Evolutionary conservation across 1,140 invertebrate genomes (phyloP).

Genomic region (Arion vulgaris): DNA sequence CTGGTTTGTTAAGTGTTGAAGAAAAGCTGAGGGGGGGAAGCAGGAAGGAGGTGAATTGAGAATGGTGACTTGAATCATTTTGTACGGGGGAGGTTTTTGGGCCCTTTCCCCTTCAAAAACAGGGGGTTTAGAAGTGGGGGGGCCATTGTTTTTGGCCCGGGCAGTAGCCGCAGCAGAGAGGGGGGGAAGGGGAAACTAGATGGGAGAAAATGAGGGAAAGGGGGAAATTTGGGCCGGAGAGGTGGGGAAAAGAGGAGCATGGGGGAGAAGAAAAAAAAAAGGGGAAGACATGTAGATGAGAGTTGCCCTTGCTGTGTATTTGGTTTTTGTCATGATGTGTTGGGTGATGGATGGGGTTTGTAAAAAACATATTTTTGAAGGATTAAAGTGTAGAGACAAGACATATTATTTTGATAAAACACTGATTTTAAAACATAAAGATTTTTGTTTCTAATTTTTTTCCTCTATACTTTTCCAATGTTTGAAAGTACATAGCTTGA

Average conservation of each 20-base stretch:
- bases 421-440: too few relatives aligned
- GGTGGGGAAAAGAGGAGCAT: not conserved
- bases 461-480: too few relatives aligned
- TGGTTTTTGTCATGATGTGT: too few relatives aligned
- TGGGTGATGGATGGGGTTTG: too few relatives aligned
- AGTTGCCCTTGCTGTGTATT: too few relatives aligned
- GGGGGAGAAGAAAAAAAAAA: not conserved
- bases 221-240: not conserved
- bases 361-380: too few relatives aligned
- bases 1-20: too few relatives aligned
- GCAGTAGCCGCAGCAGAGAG: not conserved
- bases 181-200: not conserved
- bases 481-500: too few relatives aligned
- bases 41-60: conserved; percentile 2
- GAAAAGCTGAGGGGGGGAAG: not conserved
- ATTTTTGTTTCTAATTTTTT: too few relatives aligned
- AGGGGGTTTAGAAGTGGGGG: not conserved
- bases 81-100: conserved; percentile 1
- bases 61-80: conserved; percentile 14
- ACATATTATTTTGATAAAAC: too few relatives aligned
- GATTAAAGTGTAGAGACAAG: too few relatives aligned
- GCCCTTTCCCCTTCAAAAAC: not conserved
- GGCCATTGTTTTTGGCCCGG: not conserved
- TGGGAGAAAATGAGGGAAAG: not conserved
- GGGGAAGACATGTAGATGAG: not conserved